Conservation (phyloP, 2,113 vertebrate species). For the Anguilla japonica region DNA sequence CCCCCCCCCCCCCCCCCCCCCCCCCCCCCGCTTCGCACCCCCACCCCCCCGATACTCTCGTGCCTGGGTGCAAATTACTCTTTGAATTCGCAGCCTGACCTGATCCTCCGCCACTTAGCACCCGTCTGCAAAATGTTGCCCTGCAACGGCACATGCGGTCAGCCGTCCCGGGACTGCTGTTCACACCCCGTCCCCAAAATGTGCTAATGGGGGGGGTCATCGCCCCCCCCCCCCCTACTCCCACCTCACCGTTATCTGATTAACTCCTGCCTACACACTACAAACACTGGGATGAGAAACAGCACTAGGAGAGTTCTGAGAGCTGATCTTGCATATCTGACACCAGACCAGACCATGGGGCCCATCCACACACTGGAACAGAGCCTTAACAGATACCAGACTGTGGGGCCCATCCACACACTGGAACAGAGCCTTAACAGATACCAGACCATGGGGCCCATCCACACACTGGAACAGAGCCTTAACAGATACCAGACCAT, state of each 20-base stretch:
- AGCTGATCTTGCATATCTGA: background rate
- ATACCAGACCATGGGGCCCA: too few relatives aligned
- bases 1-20: background rate
- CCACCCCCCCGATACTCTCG: background rate
- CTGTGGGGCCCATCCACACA: too few relatives aligned
- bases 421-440: too few relatives aligned
- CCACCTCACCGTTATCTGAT: background rate
- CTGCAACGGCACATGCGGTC: constrained; percentile 40
- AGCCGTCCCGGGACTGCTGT: constrained; percentile 17
- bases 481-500: too few relatives aligned
- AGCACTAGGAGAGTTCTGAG: background rate
- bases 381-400: too few relatives aligned
- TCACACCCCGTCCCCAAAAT: constrained; percentile 10
- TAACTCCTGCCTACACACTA: background rate
- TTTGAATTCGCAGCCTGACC: constrained; percentile 36
- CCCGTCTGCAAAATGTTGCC: constrained; percentile 54
- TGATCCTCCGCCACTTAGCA: constrained; percentile 37
- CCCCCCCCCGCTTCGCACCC: too few relatives aligned
- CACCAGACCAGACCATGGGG: too few relatives aligned
- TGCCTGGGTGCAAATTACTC: constrained; percentile 30
- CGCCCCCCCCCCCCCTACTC: background rate
- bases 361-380: too few relatives aligned
- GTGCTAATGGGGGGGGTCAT: background rate
- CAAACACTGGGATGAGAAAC: background rate
- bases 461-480: too few relatives aligned